Conservation (phyloP, 2,797 vertebrate genomes). For the Chiloscyllium punctatum region DNA sequence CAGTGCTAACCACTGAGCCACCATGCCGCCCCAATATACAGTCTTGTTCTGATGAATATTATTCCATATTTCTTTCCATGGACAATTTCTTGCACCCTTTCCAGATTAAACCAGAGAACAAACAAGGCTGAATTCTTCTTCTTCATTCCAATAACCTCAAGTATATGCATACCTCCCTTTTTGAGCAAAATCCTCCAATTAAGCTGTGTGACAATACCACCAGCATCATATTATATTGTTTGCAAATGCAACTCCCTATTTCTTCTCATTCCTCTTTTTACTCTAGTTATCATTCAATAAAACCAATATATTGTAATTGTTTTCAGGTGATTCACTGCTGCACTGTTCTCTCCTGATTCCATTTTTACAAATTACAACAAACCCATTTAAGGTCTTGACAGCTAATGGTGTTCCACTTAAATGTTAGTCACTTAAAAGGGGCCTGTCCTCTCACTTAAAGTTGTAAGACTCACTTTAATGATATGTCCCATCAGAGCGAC, state of each 20-base stretch:
- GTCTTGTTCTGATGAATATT: neutral
- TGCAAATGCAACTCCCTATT: neutral
- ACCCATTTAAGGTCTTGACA: too few relatives aligned
- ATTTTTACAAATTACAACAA: neutral
- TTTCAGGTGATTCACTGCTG: neutral
- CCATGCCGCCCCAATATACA: neutral
- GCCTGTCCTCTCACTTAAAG: too few relatives aligned
- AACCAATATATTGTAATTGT: neutral
- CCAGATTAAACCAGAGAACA: neutral
- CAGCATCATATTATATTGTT: neutral
- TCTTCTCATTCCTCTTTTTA: neutral
- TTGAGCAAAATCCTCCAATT: neutral
- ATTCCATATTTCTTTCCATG: neutral
- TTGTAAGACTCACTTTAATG: too few relatives aligned
- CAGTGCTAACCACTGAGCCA: too few relatives aligned
- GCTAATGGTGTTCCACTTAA: too few relatives aligned
- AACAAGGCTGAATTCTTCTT: neutral
- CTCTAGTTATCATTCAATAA: neutral
- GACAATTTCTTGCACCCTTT: neutral
- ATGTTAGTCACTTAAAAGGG: too few relatives aligned
- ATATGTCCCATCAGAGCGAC: too few relatives aligned
- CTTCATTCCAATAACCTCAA: neutral
- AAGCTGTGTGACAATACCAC: neutral
- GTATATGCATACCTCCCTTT: neutral
- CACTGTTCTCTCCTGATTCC: neutral